phyloP scores from a whole-genome alignment of 2,888 invertebrate species.

The Phyllotreta cruciferae region DNA sequence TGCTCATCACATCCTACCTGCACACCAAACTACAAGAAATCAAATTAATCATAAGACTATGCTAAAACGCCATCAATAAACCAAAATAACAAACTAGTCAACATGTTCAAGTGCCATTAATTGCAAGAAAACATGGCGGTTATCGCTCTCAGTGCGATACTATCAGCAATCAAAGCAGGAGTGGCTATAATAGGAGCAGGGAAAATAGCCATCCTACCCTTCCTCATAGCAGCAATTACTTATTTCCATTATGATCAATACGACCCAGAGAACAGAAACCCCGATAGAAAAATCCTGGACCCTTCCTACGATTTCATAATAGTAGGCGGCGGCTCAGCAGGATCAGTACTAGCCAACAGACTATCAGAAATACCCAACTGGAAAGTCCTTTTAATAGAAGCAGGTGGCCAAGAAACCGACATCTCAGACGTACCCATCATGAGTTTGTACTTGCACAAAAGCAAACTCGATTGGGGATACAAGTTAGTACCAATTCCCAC shows the following conservation, averaged over 20 bases:
- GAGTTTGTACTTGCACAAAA: slow-evolving; percentile 88
- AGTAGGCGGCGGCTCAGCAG: slow-evolving; percentile 85
- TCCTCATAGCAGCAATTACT: slow-evolving; percentile 76
- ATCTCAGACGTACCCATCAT: slow-evolving; percentile 85
- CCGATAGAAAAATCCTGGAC: slow-evolving; percentile 64
- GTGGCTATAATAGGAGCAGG: slow-evolving; percentile 74
- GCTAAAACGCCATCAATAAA: slow-evolving; percentile 12
- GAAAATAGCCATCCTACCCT: slow-evolving; percentile 76
- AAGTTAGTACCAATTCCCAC: slow-evolving; percentile 62
- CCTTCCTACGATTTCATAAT: slow-evolving; percentile 83
- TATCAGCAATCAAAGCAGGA: slow-evolving; percentile 72
- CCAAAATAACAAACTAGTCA: slow-evolving; percentile 14
- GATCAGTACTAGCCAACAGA: slow-evolving; percentile 82
- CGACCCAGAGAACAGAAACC: slow-evolving; percentile 83
- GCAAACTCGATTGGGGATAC: slow-evolving; percentile 91
- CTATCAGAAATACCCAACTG: slow-evolving; percentile 78
- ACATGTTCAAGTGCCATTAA: slow-evolving; percentile 17
- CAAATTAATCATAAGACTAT: slow-evolving; percentile 26
- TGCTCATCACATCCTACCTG: slow-evolving; percentile 22
- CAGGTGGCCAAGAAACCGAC: slow-evolving; percentile 87
- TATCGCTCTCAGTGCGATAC: slow-evolving; percentile 60
- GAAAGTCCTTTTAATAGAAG: slow-evolving; percentile 82
- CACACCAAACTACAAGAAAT: slow-evolving; percentile 21
- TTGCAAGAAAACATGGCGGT: slow-evolving; percentile 45
- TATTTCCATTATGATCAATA: slow-evolving; percentile 86